Percentiles rank a stretch among this genome's conserved stretches.
Evolutionary conservation across 1,140 invertebrate species (phyloP).

Genomic region (Gerris buenoi): DNA sequence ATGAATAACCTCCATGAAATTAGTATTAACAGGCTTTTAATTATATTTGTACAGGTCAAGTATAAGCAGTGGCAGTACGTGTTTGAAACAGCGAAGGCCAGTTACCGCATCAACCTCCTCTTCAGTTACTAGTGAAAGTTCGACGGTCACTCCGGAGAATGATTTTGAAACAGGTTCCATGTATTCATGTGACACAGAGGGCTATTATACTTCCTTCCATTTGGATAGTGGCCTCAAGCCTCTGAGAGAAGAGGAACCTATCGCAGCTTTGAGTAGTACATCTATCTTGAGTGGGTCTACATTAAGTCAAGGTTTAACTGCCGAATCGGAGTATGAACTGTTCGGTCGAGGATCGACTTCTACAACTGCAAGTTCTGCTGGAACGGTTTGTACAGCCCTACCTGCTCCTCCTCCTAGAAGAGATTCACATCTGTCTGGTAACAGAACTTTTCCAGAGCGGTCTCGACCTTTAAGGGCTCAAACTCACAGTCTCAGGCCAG

Average conservation of each 20-base stretch:
- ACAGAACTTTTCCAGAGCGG: constrained; percentile 17
- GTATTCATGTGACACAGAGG: constrained; percentile 90
- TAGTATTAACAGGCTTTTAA: too few species aligned
- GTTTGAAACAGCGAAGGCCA: constrained; percentile 20
- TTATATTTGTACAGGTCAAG: constrained; percentile 44
- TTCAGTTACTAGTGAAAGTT: constrained; percentile 64
- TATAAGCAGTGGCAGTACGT: constrained; percentile 41
- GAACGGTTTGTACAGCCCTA: constrained; percentile 69
- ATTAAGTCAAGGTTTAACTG: constrained; percentile 32
- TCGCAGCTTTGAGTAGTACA: constrained; percentile 44
- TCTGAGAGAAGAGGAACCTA: constrained; percentile 60
- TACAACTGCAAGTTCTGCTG: constrained; percentile 75
- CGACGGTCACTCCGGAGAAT: constrained; percentile 49
- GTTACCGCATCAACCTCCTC: constrained; percentile 37
- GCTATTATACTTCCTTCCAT: constrained; percentile 94
- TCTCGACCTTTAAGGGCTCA: constrained; percentile 9
- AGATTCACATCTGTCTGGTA: constrained; percentile 36
- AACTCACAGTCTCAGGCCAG: constrained; percentile 19
- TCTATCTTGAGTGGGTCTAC: constrained; percentile 34
- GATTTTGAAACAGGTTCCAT: constrained; percentile 83
- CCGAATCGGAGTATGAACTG: constrained; percentile 75
- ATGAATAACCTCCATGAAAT: too few species aligned
- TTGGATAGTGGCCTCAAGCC: constrained; percentile 85
- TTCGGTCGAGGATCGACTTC: constrained; percentile 70
- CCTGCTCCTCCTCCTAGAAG: constrained; percentile 49